Evolutionary conservation across 2,888 invertebrate species (phyloP), one percentile per base, ranked within the genome.

Genomic region (Yponomeuta evonymella): DNA sequence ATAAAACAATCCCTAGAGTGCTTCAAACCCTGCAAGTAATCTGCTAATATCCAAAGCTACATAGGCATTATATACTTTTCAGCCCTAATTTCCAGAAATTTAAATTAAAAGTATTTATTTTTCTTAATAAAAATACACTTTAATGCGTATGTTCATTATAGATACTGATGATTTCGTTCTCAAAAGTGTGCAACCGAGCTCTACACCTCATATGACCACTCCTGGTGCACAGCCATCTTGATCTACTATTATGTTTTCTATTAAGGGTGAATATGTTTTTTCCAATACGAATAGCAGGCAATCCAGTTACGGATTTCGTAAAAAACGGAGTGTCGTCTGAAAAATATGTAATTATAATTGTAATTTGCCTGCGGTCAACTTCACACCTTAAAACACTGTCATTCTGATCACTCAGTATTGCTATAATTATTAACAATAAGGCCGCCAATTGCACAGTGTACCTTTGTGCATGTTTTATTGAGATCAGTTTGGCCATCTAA

Each of bases 141-240:
- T 23, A 68, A 23, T 71, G 71, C 36, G 11, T 71, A 23, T 71
- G 71, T 36, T 68, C 36, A 71, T 69, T 63, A 62, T 62, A 36
- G 3, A 63, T 36, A 15, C 12, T 29, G n/a, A 71, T n/a, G 1
- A 71, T 6, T 10, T 51, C 23, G 29, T 58, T 30, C 2, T 69
- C 68, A 8, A 33, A 9, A 2, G 71, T 71, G 12, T 62, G 15
- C 2, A 71, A 2, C 9, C 12, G 12, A n/a, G 71, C 71, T n/a
- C 29, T 51, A 43, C 71, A 71, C 23, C 63, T 51, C 43, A 23
- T 51, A 9, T 11, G 9, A 48, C 33, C 51, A 33, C 43, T 12
- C 23, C 36, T 67, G 15, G 67, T 67, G 67, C 67, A 67, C 11
- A 36, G 33, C 15, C 43, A 15, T 36, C 43, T 67, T 36, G 51